Evolutionary conservation across 2,113 vertebrate species (phyloP).

Genomic region (Antigone vipio): DNA sequence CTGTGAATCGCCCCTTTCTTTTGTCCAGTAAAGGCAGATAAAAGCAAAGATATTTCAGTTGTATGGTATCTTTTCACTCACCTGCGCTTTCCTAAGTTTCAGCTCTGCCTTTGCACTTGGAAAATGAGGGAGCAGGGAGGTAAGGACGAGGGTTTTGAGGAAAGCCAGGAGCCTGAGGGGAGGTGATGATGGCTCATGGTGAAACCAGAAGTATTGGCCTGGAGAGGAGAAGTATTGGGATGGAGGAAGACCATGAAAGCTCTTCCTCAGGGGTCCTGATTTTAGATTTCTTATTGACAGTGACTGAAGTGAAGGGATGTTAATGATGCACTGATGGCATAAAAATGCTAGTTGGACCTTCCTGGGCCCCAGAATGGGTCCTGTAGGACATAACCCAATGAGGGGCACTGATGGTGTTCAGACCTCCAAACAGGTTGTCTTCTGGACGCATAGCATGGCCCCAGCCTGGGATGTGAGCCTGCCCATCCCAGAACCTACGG

Average conservation of each 20-base stretch:
- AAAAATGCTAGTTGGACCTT: not conserved
- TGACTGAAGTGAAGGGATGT: not conserved
- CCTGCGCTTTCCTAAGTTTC: not conserved
- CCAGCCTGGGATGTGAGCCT: not conserved
- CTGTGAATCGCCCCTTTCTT: not conserved
- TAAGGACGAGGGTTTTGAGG: not conserved
- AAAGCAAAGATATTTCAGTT: not conserved
- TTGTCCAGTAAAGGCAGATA: not conserved
- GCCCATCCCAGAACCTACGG: not conserved
- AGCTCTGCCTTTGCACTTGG: not conserved
- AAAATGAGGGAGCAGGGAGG: not conserved
- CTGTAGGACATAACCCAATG: no score
- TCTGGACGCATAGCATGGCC: not conserved
- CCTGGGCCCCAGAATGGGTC: not conserved
- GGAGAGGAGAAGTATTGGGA: not conserved
- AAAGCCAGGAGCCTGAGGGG: not conserved
- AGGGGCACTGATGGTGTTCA: not conserved
- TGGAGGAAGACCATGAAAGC: not conserved
- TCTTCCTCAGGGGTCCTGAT: not conserved
- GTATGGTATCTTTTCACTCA: not conserved
- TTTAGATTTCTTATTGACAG: not conserved
- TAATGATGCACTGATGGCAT: not conserved
- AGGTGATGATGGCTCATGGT: not conserved
- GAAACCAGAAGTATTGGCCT: not conserved
- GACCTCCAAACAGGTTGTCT: not conserved